Conservation (phyloP, 64 coral and sea anemone species). For the Catalaphyllia jardinei region DNA sequence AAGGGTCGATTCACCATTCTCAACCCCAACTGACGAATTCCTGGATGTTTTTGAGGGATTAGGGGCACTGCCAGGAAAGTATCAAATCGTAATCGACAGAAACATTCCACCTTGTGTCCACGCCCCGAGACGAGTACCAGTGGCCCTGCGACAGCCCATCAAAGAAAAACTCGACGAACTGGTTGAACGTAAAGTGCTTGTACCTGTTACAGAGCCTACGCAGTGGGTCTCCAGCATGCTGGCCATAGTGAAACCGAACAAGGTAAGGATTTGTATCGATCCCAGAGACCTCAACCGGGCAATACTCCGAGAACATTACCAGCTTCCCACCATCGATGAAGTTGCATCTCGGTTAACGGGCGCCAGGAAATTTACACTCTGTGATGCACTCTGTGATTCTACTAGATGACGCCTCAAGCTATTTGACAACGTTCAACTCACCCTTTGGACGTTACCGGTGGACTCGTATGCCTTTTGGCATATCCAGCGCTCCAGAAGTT, state of each 20-base stretch:
- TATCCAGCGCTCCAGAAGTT: too few relatives aligned
- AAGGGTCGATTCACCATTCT: neutral
- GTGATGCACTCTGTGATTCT: neutral
- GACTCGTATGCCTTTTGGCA: too few relatives aligned
- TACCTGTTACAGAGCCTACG: too few relatives aligned
- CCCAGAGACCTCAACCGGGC: too few relatives aligned
- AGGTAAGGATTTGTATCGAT: too few relatives aligned
- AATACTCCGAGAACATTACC: too few relatives aligned
- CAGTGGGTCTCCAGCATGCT: too few relatives aligned
- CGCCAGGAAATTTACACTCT: conserved; percentile 42
- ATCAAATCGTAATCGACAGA: conserved; percentile 7
- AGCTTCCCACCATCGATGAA: too few relatives aligned
- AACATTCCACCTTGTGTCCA: conserved; percentile 8
- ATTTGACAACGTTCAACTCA: conserved; percentile 7
- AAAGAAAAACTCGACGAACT: conserved; percentile 48
- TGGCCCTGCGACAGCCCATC: conserved; percentile 25
- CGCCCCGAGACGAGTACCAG: conserved; percentile 26
- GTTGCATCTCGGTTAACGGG: too few relatives aligned
- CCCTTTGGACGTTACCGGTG: too few relatives aligned
- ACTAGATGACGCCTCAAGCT: conserved; percentile 19
- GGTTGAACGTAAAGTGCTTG: conserved; percentile 19
- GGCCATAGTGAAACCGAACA: too few relatives aligned
- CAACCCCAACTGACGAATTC: neutral
- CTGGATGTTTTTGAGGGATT: conserved; percentile 51
- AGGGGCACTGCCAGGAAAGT: conserved; percentile 1